phyloP scores from a whole-genome alignment of 2,113 vertebrate genomes.

The Brienomyrus longianalis region DNA sequence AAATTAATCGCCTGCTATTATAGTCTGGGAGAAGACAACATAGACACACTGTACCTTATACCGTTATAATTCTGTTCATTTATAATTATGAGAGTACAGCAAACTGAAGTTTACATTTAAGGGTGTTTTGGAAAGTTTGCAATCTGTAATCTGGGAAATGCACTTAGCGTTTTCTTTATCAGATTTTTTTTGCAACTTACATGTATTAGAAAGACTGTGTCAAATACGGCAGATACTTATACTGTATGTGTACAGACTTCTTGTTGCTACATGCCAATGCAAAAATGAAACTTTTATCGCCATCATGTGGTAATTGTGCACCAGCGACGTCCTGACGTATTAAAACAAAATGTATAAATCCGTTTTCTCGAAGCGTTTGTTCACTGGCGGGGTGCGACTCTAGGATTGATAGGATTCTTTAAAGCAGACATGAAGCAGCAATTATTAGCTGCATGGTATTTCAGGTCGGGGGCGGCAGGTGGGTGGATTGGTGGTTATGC shows the following conservation, averaged over 20 bases:
- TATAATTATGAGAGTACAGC: neutral
- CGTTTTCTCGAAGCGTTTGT: neutral
- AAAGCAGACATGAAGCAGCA: neutral
- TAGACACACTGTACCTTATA: neutral
- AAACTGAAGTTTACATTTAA: neutral
- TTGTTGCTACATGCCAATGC: neutral
- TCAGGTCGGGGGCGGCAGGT: neutral
- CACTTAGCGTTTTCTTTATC: neutral
- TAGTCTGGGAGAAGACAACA: neutral
- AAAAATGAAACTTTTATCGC: constrained; percentile 1
- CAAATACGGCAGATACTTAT: neutral
- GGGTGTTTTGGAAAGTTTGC: neutral
- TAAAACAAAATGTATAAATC: neutral
- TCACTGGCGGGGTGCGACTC: neutral
- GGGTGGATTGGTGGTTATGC: neutral
- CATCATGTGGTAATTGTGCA: constrained; percentile 8
- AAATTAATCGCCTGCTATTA: neutral
- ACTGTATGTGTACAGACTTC: neutral
- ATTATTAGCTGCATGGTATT: neutral
- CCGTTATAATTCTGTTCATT: neutral
- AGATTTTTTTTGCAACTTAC: neutral
- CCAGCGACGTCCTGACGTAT: neutral
- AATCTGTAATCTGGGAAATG: neutral
- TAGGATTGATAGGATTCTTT: neutral
- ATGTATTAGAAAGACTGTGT: neutral